Conservation (phyloP, 1,140 invertebrate species). For the Drosophila repletoides region DNA sequence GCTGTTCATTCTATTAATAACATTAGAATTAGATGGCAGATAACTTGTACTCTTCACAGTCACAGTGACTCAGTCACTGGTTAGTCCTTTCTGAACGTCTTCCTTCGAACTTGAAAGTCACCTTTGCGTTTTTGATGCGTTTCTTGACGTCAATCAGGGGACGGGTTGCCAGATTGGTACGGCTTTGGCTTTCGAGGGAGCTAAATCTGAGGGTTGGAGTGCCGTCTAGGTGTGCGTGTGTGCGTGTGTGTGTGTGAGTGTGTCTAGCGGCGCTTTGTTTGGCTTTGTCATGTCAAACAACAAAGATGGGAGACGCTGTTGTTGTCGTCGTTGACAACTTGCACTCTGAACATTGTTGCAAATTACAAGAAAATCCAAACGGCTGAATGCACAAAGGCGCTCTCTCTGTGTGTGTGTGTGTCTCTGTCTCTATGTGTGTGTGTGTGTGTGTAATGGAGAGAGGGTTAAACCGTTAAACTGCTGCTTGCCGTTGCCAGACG, state of each 20-base stretch:
- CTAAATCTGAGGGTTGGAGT: not conserved
- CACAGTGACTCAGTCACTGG: too few relatives aligned
- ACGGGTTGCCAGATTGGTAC: slow-evolving; percentile 22
- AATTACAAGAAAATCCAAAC: slow-evolving; percentile 68
- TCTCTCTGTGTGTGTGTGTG: not conserved
- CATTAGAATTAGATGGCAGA: too few relatives aligned
- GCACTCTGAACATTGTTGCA: slow-evolving; percentile 69
- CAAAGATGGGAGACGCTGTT: slow-evolving; percentile 22
- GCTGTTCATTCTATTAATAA: too few relatives aligned
- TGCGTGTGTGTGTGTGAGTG: not conserved
- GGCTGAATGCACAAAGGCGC: slow-evolving; percentile 64
- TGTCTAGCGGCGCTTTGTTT: slow-evolving; percentile 56
- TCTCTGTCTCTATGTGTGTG: not conserved
- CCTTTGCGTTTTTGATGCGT: slow-evolving; percentile 67
- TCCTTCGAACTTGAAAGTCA: slow-evolving; percentile 67
- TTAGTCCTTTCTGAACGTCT: not conserved
- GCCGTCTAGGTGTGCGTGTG: not conserved
- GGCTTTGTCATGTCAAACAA: slow-evolving; percentile 65
- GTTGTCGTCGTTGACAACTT: slow-evolving; percentile 14
- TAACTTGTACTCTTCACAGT: too few relatives aligned
- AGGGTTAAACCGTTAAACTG: slow-evolving; percentile 34
- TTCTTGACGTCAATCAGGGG: slow-evolving; percentile 74
- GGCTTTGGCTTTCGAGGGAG: not conserved
- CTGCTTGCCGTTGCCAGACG: slow-evolving; percentile 56
- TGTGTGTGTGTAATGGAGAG: slow-evolving; percentile 1